A percentile compares a stretch with the other conserved stretches of the same genome.
phyloP scores from a whole-genome alignment of 1,140 invertebrate genomes.

The Psix sp. region DNA sequence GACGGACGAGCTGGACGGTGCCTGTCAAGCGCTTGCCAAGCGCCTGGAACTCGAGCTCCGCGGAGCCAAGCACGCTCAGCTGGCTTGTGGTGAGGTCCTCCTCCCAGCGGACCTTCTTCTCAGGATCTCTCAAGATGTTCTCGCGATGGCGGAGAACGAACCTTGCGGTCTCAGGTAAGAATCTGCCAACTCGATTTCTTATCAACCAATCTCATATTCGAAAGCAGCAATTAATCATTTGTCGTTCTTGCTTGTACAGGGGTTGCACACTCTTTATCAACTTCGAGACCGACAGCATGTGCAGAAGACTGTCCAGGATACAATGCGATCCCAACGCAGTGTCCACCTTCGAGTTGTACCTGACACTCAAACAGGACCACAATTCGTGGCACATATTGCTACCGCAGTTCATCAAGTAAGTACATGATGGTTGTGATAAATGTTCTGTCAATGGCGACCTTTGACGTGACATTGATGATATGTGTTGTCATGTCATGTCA shows the following conservation, averaged over 20 bases:
- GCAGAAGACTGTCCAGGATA: conserved; percentile 81
- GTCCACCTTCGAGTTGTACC: conserved; percentile 90
- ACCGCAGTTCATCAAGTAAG: conserved; percentile 91
- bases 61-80: conserved; percentile 85
- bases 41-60: conserved; percentile 85
- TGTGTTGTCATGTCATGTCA: too few relatives aligned
- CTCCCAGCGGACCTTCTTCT: conserved; percentile 86
- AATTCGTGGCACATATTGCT: conserved; percentile 89
- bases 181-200: conserved; percentile 10
- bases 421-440: conserved; percentile 53
- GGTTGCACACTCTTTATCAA: conserved; percentile 87
- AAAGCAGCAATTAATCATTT: conserved; percentile 5
- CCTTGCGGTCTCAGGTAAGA: conserved; percentile 85
- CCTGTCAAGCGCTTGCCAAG: conserved; percentile 80
- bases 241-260: conserved; percentile 68
- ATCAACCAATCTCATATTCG: conserved; percentile 12
- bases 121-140: conserved; percentile 85
- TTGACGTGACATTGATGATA: too few relatives aligned
- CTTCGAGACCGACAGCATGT: conserved; percentile 82
- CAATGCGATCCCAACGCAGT: conserved; percentile 89
- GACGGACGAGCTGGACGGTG: conserved; percentile 71
- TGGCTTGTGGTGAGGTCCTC: conserved; percentile 88
- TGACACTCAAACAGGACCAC: conserved; percentile 88
- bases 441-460: too few relatives aligned
- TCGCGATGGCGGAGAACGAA: conserved; percentile 88